Conservation (phyloP, 2,888 invertebrate genomes). For the Blera fallax region DNA sequence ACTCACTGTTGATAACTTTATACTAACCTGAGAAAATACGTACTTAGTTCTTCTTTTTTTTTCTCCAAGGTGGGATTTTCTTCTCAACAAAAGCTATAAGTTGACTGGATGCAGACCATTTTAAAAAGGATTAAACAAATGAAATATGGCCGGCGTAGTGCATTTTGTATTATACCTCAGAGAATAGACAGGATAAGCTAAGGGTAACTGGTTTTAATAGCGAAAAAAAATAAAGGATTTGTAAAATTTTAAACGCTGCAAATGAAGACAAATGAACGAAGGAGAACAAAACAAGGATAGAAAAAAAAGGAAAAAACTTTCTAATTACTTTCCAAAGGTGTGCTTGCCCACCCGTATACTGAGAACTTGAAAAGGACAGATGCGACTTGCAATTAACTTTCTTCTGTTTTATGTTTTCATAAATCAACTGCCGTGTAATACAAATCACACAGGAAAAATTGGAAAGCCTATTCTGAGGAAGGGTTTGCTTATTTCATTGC, state of each 20-base stretch:
- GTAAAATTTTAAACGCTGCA: slow-evolving; percentile 54
- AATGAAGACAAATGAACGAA: slow-evolving; percentile 57
- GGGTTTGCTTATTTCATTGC: no score
- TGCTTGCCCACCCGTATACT: neutral
- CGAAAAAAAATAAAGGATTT: slow-evolving; percentile 23
- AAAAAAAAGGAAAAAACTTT: slow-evolving; percentile 2
- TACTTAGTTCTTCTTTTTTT: neutral
- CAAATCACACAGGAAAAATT: neutral
- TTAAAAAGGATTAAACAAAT: slow-evolving; percentile 64
- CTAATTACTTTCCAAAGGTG: slow-evolving; percentile 57
- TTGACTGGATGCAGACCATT: neutral
- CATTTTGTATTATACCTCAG: slow-evolving; percentile 57
- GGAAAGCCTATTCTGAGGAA: neutral
- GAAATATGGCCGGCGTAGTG: slow-evolving; percentile 57
- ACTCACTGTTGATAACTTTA: neutral
- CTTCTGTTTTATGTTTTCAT: slow-evolving; percentile 1
- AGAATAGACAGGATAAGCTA: slow-evolving; percentile 28
- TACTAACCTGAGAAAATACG: neutral
- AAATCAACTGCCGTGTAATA: slow-evolving; percentile 26
- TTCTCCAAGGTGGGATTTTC: neutral
- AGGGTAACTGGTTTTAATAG: neutral
- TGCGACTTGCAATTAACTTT: slow-evolving; percentile 42
- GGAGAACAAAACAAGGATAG: neutral
- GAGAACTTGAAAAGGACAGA: slow-evolving; percentile 28
- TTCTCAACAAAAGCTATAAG: neutral